These are phyloP conservation scores for Tapirus terrestris DNA, from an alignment of 2,113 vertebrate genomes.

Conservation along the genomic window DNA sequence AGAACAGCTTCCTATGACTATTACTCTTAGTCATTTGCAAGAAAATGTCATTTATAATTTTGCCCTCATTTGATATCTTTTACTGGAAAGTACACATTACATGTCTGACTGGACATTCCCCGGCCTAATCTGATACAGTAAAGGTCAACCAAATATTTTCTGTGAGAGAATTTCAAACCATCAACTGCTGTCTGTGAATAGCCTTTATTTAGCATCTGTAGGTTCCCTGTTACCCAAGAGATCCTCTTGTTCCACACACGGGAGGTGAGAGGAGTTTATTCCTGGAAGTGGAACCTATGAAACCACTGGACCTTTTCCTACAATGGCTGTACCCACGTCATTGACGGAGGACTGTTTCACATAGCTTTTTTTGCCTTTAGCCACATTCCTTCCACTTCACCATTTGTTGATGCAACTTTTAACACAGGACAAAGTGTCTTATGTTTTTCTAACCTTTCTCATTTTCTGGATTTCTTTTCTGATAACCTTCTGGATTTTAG, in stretches of 20 bases:
- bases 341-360: background rate
- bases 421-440: constrained; percentile 58
- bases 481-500: constrained; percentile 71
- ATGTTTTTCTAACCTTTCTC: constrained; percentile 65
- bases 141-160: constrained; percentile 62
- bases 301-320: constrained; percentile 37
- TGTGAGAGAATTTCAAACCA: constrained; percentile 43
- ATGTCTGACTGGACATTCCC: constrained; percentile 46
- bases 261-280: constrained; percentile 45
- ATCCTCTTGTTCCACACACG: background rate
- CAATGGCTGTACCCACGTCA: background rate
- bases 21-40: constrained; percentile 19
- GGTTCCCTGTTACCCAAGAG: constrained; percentile 57
- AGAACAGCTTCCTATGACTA: constrained; percentile 1
- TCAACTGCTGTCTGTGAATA: constrained; percentile 35
- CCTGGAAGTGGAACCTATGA: constrained; percentile 53
- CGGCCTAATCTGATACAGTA: constrained; percentile 33
- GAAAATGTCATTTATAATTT: constrained; percentile 45
- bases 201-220: constrained; percentile 32
- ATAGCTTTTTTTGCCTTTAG: constrained; percentile 56
- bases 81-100: constrained; percentile 40
- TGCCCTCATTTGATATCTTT: constrained; percentile 54
- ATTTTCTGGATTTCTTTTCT: constrained; percentile 65
- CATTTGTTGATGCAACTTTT: constrained; percentile 67
- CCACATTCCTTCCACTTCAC: constrained; percentile 72